Base-by-base conservation (phyloP, 2,113 vertebrate species). In the Quiscalus mexicanus region DNA sequence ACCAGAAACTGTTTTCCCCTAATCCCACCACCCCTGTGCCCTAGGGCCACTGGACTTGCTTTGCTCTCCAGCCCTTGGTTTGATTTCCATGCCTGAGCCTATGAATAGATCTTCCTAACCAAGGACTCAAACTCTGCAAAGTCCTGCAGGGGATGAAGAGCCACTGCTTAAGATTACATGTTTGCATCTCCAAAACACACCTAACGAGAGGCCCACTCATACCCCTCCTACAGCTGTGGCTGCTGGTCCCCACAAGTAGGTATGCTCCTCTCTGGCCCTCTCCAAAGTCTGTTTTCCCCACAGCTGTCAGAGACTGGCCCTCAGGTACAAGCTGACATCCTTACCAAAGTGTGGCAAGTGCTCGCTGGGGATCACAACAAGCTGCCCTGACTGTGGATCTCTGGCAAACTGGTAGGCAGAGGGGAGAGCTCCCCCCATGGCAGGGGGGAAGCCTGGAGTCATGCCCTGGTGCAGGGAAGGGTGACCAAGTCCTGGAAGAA, bases 351-450 rank as follows among this genome's bases (percentile, higher is more conserved):
- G 99, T 74, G 98, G 98, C 96, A 99, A 98, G 97, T 99, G 99
- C 90, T 99, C 99, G 0, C 99, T 98, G 67, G 99, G 98, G 87
- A 99, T 99, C 96, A 99, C 99, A 44, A 99, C 98, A 42, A 99
- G 98, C 97, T 99, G 99, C 74, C 99, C 99, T 1, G 99, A 99
- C 96, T 99, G 99, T 0, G 99, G 99, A 94, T 99, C 99, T 93
- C 99, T 98, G 87, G 99, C 99, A 94, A 99, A 99, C 98, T 99
- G 99, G 98, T 99, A 99, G 27, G 99, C 97, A 0, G 99, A 98
- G 8, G 99, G 98, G 50, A 99, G 98, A 37, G 99, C 99, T 92
- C 98, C 98, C 27, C 98, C 98, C 95, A 99, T 97, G 71, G 99
- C 96, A 5, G 99, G 98, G 2, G 99, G 98, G 89, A 99, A 99